Conservation (phyloP, 2,888 invertebrate genomes). For the Caenorhabditis doughertyi region DNA sequence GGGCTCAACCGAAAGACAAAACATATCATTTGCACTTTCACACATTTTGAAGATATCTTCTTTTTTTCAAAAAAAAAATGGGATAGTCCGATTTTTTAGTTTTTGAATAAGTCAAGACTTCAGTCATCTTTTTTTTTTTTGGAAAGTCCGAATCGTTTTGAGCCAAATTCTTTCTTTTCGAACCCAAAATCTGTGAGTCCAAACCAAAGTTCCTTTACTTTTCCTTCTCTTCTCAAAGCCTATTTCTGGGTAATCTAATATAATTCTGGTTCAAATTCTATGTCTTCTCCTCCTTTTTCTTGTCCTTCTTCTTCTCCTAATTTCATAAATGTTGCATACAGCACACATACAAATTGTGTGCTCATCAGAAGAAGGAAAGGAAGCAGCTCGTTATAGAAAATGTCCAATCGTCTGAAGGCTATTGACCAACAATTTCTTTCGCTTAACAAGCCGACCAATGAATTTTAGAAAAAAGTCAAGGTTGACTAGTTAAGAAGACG, state of each 20-base stretch:
- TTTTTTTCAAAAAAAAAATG: neutral
- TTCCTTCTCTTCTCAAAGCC: neutral
- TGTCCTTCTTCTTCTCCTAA: constrained; percentile 3
- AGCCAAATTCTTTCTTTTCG: neutral
- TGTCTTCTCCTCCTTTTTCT: neutral
- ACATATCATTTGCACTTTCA: constrained; percentile 51
- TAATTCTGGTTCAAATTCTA: neutral
- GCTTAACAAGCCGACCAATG: no score
- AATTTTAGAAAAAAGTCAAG: neutral
- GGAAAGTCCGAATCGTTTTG: neutral
- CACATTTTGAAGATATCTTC: no score
- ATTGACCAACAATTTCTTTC: neutral
- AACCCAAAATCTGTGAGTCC: neutral
- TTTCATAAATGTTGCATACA: constrained; percentile 55
- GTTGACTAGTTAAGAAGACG: neutral
- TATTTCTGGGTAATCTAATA: constrained; percentile 12
- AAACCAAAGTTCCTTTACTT: constrained; percentile 16
- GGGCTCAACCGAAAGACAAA: constrained; percentile 5
- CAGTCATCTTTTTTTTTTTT: neutral
- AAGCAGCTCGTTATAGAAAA: constrained; percentile 29
- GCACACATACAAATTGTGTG: constrained; percentile 37
- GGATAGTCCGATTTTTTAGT: no score
- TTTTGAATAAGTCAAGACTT: neutral
- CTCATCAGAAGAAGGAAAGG: constrained; percentile 29
- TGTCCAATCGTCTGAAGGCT: neutral